Conservation (phyloP, 2,888 invertebrate genomes). For the Microctonus hyperodae region DNA sequence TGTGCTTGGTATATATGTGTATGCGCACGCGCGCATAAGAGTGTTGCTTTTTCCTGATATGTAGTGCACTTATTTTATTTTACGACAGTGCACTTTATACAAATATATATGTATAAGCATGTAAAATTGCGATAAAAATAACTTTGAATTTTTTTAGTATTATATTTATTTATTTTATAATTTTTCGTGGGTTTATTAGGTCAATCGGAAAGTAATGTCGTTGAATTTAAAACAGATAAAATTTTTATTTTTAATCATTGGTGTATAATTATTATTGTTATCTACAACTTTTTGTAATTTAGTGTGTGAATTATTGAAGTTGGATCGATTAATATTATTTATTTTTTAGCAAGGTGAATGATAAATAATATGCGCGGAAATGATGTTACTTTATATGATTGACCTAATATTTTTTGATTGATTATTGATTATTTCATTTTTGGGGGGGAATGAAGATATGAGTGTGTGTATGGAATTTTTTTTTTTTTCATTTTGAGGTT, state of each 20-base stretch:
- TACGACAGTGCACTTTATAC: neutral
- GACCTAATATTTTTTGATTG: no score
- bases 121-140: neutral
- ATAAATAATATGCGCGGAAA: no score
- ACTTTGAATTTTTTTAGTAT: neutral
- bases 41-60: neutral
- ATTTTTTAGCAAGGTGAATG: no score
- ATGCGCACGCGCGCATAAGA: neutral
- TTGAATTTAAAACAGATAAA: no score
- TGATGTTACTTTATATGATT: no score
- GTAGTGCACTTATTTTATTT: neutral
- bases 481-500: slow-evolving; percentile 29
- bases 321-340: no score
- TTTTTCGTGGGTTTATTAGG: no score
- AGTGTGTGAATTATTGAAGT: no score
- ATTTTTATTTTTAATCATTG: no score
- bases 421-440: neutral
- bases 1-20: slow-evolving; percentile 35
- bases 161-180: neutral
- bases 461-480: neutral
- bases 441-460: neutral
- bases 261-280: no score
- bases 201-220: no score
- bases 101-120: neutral
- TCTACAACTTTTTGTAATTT: no score